Evolutionary conservation across 2,113 vertebrate species (phyloP).

Genomic region (Chaetura pelagica): DNA sequence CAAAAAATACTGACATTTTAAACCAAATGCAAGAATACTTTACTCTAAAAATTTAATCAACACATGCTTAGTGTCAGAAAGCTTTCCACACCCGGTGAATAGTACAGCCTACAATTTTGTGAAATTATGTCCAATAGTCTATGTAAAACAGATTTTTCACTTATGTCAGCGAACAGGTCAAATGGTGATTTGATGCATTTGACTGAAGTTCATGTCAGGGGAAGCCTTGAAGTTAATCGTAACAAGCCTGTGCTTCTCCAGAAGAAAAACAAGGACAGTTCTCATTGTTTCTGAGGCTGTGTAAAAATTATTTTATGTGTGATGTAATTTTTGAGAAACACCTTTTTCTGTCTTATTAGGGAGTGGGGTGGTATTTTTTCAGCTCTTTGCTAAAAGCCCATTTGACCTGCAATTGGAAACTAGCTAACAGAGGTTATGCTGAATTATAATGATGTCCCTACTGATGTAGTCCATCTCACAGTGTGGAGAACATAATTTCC

Average conservation of each 20-base stretch:
- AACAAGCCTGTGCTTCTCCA: not conserved
- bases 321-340: not conserved
- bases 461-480: accelerated
- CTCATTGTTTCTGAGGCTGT: not conserved
- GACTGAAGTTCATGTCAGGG: accelerated
- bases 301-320: not conserved
- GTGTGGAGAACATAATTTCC: not conserved
- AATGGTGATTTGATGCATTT: not conserved
- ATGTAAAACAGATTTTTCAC: not conserved
- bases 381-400: not conserved
- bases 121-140: not conserved
- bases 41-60: not conserved
- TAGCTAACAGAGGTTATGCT: not conserved
- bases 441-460: not conserved
- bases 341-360: not conserved
- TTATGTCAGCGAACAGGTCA: not conserved
- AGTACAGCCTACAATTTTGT: not conserved
- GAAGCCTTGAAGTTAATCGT: not conserved
- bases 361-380: not conserved
- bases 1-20: not conserved
- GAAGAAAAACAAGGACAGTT: not conserved
- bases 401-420: not conserved
- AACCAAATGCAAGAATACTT: not conserved
- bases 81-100: not conserved
- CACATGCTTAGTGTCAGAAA: not conserved